Percentiles rank a stretch among this genome's conserved stretches.
phyloP scores from a whole-genome alignment of 2,888 invertebrate species.

The Lepidocyrtoides sp. region DNA sequence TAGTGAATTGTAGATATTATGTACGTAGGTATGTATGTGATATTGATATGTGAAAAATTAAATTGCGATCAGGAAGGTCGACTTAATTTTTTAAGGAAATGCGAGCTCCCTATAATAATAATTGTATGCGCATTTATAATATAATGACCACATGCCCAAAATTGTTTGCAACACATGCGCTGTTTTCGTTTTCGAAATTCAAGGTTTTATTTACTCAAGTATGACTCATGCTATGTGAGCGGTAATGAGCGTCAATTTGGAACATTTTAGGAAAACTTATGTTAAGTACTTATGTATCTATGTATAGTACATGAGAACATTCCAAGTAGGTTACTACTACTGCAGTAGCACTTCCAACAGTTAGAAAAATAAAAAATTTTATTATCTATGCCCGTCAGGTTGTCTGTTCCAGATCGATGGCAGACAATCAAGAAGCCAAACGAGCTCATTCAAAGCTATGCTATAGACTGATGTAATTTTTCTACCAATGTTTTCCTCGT shows the following conservation, averaged over 20 bases:
- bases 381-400: not conserved
- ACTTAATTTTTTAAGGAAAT: constrained; percentile 9
- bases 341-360: too few relatives aligned
- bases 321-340: too few relatives aligned
- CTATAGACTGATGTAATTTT: not conserved
- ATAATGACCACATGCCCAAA: too few relatives aligned
- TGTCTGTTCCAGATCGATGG: constrained; percentile 24
- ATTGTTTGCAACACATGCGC: too few relatives aligned
- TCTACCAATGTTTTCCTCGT: not conserved
- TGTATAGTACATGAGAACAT: too few relatives aligned
- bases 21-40: too few relatives aligned
- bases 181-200: constrained; percentile 52
- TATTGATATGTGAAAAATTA: not conserved
- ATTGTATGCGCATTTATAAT: too few relatives aligned
- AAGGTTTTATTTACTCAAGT: constrained; percentile 16
- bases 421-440: constrained; percentile 3
- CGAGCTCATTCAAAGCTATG: not conserved
- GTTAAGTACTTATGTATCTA: too few relatives aligned
- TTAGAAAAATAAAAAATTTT: too few relatives aligned
- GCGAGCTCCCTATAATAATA: not conserved
- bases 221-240: not conserved
- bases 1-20: too few relatives aligned
- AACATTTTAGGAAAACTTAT: not conserved
- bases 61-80: constrained; percentile 7
- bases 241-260: not conserved